phyloP scores from a whole-genome alignment of 2,113 vertebrate genomes.

The Cepphus grylle region DNA sequence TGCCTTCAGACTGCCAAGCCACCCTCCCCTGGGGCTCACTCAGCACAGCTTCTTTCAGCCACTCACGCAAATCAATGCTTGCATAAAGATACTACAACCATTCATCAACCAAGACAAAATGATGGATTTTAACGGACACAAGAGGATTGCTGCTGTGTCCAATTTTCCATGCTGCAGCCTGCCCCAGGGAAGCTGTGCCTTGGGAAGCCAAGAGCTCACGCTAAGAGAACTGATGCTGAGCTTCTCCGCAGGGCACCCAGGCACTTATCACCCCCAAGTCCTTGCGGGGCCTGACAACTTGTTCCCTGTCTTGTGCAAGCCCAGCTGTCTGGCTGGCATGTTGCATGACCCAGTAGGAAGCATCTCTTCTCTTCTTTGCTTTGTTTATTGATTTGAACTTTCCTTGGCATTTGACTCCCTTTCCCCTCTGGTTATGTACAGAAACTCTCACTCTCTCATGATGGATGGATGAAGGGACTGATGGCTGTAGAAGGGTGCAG shows the following conservation, averaged over 20 bases:
- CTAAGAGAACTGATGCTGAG: neutral
- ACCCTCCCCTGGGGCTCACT: neutral
- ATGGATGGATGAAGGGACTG: neutral
- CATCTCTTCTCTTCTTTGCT: neutral
- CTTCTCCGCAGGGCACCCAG: neutral
- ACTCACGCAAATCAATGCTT: neutral
- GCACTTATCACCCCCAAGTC: too few species aligned
- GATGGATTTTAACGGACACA: neutral
- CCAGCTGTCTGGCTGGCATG: neutral
- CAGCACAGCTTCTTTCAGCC: neutral
- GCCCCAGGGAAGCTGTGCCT: neutral
- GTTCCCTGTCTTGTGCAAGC: neutral
- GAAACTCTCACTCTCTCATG: neutral
- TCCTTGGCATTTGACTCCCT: neutral
- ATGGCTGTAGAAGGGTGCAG: neutral
- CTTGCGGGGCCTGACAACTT: neutral
- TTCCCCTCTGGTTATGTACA: neutral
- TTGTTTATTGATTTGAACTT: neutral
- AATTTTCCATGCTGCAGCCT: neutral
- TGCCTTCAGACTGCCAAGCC: neutral
- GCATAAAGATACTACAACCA: neutral
- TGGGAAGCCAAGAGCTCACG: neutral
- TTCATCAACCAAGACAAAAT: neutral
- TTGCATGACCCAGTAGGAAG: neutral
- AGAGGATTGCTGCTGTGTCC: neutral